Evolutionary conservation across 2,797 vertebrate species (phyloP).

Genomic region (Phrynocephalus forsythii): DNA sequence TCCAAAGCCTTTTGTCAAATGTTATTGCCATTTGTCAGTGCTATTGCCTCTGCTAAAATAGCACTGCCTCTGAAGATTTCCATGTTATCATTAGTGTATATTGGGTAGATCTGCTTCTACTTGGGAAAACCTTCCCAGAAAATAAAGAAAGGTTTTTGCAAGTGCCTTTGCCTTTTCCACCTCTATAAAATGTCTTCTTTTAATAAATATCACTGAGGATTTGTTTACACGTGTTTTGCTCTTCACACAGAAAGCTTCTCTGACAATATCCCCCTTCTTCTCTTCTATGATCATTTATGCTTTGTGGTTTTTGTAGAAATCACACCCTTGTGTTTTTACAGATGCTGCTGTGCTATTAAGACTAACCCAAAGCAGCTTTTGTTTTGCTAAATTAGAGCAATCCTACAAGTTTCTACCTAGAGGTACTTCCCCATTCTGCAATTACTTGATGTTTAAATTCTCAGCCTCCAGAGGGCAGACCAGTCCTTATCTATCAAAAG

Average conservation of each 20-base stretch:
- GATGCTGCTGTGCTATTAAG: background rate
- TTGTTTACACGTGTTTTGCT: background rate
- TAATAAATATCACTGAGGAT: constrained; percentile 23
- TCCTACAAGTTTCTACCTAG: background rate
- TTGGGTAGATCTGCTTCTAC: constrained; percentile 31
- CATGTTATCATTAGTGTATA: constrained; percentile 27
- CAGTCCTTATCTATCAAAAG: background rate
- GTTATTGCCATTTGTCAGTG: too few species aligned
- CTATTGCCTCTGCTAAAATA: background rate
- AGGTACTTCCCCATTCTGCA: background rate
- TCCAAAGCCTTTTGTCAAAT: too few species aligned
- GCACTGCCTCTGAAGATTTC: accelerated
- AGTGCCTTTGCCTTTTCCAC: constrained; percentile 41
- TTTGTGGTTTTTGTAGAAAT: background rate
- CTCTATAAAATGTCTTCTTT: constrained; percentile 55
- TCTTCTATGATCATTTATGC: background rate
- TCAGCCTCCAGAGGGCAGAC: constrained; percentile 77
- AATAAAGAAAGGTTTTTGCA: constrained; percentile 31
- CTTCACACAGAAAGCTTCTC: background rate
- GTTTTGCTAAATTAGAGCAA: background rate
- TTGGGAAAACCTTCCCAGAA: constrained; percentile 32
- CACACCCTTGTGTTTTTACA: constrained; percentile 38
- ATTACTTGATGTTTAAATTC: background rate
- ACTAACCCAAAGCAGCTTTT: background rate
- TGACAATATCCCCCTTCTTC: background rate